These are phyloP conservation scores for Cremastobaeus sp. DNA, from an alignment of 2,888 invertebrate species.

Conservation along the genomic window DNA sequence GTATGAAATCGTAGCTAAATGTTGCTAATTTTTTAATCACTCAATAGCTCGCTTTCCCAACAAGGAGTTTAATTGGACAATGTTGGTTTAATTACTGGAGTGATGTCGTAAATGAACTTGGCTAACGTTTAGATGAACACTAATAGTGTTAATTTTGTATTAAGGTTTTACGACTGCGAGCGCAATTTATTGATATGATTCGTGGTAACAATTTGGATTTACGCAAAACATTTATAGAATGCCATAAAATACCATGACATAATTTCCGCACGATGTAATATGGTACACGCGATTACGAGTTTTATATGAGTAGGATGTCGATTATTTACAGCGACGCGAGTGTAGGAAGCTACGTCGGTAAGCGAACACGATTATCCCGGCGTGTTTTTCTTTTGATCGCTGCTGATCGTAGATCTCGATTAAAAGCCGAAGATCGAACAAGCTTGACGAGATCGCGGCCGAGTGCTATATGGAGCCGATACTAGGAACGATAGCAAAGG, in stretches of 20 bases:
- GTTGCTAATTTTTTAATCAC: no score
- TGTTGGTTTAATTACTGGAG: no score
- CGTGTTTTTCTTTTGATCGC: constrained; percentile 64
- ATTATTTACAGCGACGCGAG: constrained; percentile 65
- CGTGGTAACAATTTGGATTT: constrained; percentile 43
- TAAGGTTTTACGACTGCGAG: constrained; percentile 32
- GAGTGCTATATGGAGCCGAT: constrained; percentile 57
- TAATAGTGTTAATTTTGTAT: constrained; percentile 52
- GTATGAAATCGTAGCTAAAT: no score
- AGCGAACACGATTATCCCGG: constrained; percentile 57
- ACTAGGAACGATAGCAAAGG: constrained; percentile 46
- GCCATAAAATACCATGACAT: constrained; percentile 55
- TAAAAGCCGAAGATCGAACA: constrained; percentile 57
- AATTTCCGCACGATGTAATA: constrained; percentile 45
- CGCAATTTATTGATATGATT: constrained; percentile 45
- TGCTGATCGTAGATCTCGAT: constrained; percentile 55
- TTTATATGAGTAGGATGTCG: constrained; percentile 64
- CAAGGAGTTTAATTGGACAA: no score
- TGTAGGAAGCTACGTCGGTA: constrained; percentile 62
- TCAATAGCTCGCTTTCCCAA: no score
- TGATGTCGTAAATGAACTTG: constrained; percentile 15
- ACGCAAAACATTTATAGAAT: constrained; percentile 45
- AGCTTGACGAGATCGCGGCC: constrained; percentile 54
- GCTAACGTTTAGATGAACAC: constrained; percentile 27
- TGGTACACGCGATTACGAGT: constrained; percentile 59